Base-by-base conservation (phyloP, 2,888 invertebrate species). In the Nomada hirtipes region DNA sequence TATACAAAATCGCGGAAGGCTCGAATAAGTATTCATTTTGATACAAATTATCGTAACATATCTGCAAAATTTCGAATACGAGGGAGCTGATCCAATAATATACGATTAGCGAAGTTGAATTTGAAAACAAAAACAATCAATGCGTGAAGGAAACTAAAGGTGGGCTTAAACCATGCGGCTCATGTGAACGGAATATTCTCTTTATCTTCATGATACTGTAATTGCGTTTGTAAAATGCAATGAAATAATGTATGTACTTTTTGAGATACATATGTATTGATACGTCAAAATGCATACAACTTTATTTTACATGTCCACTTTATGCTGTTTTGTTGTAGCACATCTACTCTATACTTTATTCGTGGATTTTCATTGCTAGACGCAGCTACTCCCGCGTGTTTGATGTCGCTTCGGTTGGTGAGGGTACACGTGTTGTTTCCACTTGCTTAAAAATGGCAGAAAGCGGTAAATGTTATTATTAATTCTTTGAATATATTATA, bases 381-480 rank as follows among this genome's bases (percentile, higher is more conserved):
- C 50, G 15, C 60, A 64, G 20, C 47, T 59, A 18, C 55, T 76
- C 52, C 50, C 71, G 82, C 67, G 55, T 63, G 82, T 82, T 81
- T 82, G 74, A 20, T 60, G 59, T 72, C 75, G 64, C 72, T 11
- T 57, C 44, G 18, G 55, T 75, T 68, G 64, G 0, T 70, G 11
- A 3, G 20, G 13, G 67, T 75, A 64, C 89, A 89, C 89, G 88
- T 89, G 86, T 89, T 84, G 63, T 71, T 83, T 59, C 53, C 44
- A 77, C 61, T 80, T 68, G 76, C 61, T 71, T 55, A 57, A 90
- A 85, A 87, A 91, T 91, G 91, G 91, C 90, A 90, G 91, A 91
- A 86, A 86, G 86, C 57, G 91, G 91, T 91, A 88, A 91, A 78
- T 84, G 70, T 80, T 76, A 75, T 76, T 67, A 73, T 76, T 67